A percentile compares a stretch with the other conserved stretches of the same genome.
Conservation (phyloP, 37 sponge, comb jelly and placozoan genomes). For the Trichoplax adhaerens region DNA sequence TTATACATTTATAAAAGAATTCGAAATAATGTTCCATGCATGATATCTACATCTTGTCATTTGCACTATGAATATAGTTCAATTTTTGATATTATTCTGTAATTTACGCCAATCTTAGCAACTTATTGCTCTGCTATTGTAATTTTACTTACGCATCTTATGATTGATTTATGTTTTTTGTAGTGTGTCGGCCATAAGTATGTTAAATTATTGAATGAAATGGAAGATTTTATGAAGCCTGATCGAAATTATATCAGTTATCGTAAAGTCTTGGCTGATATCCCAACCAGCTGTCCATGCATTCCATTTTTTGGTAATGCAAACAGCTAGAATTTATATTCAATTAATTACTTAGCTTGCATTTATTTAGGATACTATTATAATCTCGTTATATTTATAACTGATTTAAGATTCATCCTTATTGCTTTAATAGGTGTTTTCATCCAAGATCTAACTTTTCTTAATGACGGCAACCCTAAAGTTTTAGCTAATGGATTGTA, state of each 20-base stretch:
- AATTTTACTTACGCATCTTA: neutral
- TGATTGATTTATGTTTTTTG: neutral
- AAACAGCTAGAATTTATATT: too few relatives aligned
- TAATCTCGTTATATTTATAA: too few relatives aligned
- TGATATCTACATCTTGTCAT: too few relatives aligned
- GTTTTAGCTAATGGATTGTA: slow-evolving; percentile 44
- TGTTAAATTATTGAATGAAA: slow-evolving; percentile 20
- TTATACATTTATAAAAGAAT: too few relatives aligned
- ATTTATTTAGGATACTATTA: too few relatives aligned
- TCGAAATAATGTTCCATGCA: too few relatives aligned
- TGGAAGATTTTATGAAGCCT: slow-evolving; percentile 26
- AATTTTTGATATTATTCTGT: too few relatives aligned
- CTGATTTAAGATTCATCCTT: too few relatives aligned
- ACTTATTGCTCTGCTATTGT: neutral
- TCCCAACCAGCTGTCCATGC: slow-evolving; percentile 12
- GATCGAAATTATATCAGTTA: slow-evolving; percentile 36
- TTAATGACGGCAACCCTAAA: slow-evolving; percentile 50
- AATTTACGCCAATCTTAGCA: too few relatives aligned
- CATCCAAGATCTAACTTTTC: slow-evolving; percentile 50
- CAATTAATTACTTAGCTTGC: too few relatives aligned
- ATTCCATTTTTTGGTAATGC: slow-evolving; percentile 71
- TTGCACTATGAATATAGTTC: too few relatives aligned
- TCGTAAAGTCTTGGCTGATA: slow-evolving; percentile 23
- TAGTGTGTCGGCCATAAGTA: slow-evolving; percentile 18
- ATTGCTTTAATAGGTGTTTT: slow-evolving; percentile 30